Evolutionary conservation across 2,888 invertebrate genomes (phyloP).

Genomic region (Melieria crassipennis): DNA sequence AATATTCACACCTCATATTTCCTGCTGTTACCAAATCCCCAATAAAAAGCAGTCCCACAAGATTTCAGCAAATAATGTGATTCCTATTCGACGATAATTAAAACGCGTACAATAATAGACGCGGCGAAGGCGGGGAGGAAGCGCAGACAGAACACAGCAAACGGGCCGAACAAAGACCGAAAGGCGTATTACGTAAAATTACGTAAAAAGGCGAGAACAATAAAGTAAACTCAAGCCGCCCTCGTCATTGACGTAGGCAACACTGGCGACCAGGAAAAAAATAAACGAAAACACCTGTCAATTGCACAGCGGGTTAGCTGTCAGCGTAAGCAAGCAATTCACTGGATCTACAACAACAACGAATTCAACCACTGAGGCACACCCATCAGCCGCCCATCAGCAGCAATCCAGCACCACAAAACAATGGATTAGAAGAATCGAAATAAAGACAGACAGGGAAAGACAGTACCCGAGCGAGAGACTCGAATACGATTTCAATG

Average conservation of each 20-base stretch:
- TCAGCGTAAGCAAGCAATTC: conserved; percentile 14
- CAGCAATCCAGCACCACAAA: conserved; percentile 10
- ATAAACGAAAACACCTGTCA: conserved; percentile 52
- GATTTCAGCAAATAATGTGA: no score
- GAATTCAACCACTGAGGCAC: conserved; percentile 10
- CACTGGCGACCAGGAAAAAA: neutral
- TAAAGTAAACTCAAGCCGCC: conserved; percentile 4
- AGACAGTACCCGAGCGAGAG: neutral
- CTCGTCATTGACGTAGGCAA: neutral
- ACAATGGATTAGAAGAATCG: neutral
- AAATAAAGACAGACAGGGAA: neutral
- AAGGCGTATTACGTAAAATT: neutral
- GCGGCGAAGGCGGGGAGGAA: no score
- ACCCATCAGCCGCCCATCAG: neutral
- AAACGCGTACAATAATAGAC: no score
- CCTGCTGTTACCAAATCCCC: no score
- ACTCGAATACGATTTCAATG: conserved; percentile 32
- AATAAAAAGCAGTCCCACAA: no score
- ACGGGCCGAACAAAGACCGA: neutral
- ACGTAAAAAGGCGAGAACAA: neutral
- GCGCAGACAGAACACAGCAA: no score
- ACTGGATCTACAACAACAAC: neutral
- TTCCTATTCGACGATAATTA: no score
- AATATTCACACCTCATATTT: no score
- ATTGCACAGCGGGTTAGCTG: conserved; percentile 49